These are phyloP conservation scores for Mnemiopsis leidyi DNA, from an alignment of 37 sponge, comb jelly and placozoan genomes.

Conservation along the genomic window DNA sequence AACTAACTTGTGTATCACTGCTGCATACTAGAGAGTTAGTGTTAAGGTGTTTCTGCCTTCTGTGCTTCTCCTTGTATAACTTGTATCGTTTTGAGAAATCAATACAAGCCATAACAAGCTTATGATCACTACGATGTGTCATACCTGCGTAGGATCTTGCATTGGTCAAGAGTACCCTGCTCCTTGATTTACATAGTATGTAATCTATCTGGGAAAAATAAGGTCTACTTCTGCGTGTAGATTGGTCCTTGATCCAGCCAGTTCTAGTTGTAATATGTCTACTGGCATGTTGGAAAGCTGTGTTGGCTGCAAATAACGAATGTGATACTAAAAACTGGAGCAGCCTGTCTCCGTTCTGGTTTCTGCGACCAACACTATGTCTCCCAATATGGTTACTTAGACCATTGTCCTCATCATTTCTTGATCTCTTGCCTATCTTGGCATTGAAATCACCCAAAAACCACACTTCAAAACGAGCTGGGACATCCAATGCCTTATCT, in stretches of 20 bases:
- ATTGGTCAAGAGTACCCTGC: background rate
- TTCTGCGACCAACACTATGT: background rate
- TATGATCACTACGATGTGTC: background rate
- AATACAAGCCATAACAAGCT: background rate
- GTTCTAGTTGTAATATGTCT: background rate
- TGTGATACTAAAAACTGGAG: background rate
- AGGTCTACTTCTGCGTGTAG: background rate
- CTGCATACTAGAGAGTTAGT: background rate
- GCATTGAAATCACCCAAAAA: background rate
- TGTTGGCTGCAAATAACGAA: background rate
- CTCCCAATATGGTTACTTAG: background rate
- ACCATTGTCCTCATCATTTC: background rate
- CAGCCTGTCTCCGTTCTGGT: conserved; percentile 3
- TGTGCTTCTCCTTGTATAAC: background rate
- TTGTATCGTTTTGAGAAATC: background rate
- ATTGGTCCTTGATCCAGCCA: background rate
- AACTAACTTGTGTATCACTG: background rate
- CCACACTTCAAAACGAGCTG: background rate
- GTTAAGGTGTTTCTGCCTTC: background rate
- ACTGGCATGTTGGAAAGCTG: background rate
- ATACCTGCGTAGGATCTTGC: conserved; percentile 1
- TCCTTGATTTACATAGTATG: conserved; percentile 6
- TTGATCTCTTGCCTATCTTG: background rate
- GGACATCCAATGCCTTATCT: background rate
- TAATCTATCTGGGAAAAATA: background rate